Percentiles rank a stretch among this genome's conserved stretches.
These are phyloP conservation scores for Zaprionus ghesquierei DNA, from an alignment of 1,140 invertebrate genomes.

Conservation along the genomic window DNA sequence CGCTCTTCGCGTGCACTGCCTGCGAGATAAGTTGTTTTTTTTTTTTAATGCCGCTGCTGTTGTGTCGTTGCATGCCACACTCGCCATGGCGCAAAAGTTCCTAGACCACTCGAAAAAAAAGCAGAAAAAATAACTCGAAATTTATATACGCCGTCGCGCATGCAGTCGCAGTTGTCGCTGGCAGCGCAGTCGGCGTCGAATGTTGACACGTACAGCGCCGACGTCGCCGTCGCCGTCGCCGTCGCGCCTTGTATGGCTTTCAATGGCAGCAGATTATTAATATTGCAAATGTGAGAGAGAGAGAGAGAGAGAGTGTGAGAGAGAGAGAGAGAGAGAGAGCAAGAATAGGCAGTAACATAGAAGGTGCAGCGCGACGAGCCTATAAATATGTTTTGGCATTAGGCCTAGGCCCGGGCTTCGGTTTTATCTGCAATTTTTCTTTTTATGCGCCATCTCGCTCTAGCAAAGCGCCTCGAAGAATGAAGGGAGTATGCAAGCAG, in stretches of 20 bases:
- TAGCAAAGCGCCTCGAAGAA: not conserved
- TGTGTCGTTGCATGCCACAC: slow-evolving; percentile 68
- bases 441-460: slow-evolving; percentile 6
- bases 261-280: slow-evolving; percentile 80
- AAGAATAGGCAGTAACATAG: not conserved
- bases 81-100: slow-evolving; percentile 76
- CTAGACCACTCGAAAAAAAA: slow-evolving; percentile 73
- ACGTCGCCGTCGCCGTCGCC: slow-evolving; percentile 17
- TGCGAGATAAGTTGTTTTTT: slow-evolving; percentile 59
- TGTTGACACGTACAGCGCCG: slow-evolving; percentile 69
- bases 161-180: slow-evolving; percentile 48
- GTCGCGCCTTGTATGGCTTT: slow-evolving; percentile 79
- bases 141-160: slow-evolving; percentile 80
- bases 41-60: slow-evolving; percentile 36
- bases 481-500: not conserved
- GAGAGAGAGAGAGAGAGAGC: not conserved
- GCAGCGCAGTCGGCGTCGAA: slow-evolving; percentile 63
- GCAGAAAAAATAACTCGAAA: slow-evolving; percentile 66
- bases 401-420: slow-evolving; percentile 51
- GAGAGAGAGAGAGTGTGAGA: not conserved
- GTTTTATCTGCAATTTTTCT: slow-evolving; percentile 26
- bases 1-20: slow-evolving; percentile 35
- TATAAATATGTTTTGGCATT: slow-evolving; percentile 75
- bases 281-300: slow-evolving; percentile 60
- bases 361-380: slow-evolving; percentile 23